phyloP scores from a whole-genome alignment of 2,888 invertebrate genomes.

The Strigamia maritima region DNA sequence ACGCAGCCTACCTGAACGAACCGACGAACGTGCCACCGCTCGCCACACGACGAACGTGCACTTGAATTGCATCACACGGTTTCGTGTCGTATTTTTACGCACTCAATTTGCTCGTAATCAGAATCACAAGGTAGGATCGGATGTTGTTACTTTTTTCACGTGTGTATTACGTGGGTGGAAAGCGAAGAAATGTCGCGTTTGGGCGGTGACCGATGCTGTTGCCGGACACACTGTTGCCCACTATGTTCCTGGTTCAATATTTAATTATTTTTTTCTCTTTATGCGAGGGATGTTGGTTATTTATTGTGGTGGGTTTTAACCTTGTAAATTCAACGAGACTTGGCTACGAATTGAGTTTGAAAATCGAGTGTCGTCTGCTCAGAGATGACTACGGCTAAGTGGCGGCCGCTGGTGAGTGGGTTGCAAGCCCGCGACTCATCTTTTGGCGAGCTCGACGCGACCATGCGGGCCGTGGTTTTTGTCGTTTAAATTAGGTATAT shows the following conservation, averaged over 20 bases:
- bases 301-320: background rate
- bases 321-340: background rate
- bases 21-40: background rate
- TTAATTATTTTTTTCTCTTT: background rate
- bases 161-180: background rate
- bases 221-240: background rate
- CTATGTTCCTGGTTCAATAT: background rate
- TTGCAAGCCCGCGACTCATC: constrained; percentile 30
- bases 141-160: constrained; percentile 28
- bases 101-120: background rate
- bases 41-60: background rate
- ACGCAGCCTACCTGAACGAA: constrained; percentile 1
- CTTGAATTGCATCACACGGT: background rate
- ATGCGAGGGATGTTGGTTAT: too few species aligned
- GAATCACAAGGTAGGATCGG: background rate
- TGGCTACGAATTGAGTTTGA: background rate
- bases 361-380: constrained; percentile 20
- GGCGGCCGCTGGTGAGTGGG: constrained; percentile 34
- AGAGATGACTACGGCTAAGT: constrained; percentile 12
- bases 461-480: constrained; percentile 23
- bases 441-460: constrained; percentile 20
- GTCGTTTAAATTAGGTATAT: background rate
- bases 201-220: constrained; percentile 9
- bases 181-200: constrained; percentile 1
- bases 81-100: background rate